Base-by-base conservation (phyloP, 2,797 vertebrate species). In the Betta splendens region DNA sequence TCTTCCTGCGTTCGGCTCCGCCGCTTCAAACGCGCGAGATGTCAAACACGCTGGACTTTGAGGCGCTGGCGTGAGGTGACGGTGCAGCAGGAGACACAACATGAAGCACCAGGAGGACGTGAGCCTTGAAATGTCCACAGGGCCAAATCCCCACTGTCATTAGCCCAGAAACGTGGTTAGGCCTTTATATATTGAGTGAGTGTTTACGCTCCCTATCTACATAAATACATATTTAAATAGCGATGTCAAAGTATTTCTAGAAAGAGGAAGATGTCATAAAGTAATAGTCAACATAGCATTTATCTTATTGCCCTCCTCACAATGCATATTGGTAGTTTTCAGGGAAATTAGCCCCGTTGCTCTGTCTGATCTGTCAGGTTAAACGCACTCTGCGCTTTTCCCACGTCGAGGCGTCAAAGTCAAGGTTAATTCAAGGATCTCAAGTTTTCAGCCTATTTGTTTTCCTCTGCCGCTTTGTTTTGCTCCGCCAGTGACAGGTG, bases 351-450 rank as follows among this genome's bases (percentile, higher is more conserved):
- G 61, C 52, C 67, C 58, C 64, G 54, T 40, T 64, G 66, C 69
- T 33, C 60, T 47, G 48, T 80, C 61, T 69, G 54, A 33, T 54
- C 71, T 73, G 74, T 83, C 81, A 72, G 76, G 79, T 87, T 64
- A 69, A 80, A 79, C 77, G 83, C 86, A 57, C 75, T 72, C 72
- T 55, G 64, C 61, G 55, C 23, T 12, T 48, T 62, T 72, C 66
- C 72, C 9, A 45, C 75, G 17, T 47, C 46, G 66, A 80, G 18
- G 51, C 16, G 64, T 85, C 72, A 80, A 70, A 76, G 75, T 70
- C 72, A 76, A 84, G 80, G 72, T 80, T 83, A 67, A 84, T 83
- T 77, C 63, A 77, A 72, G 75, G 65, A 83, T 67, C 54, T 59
- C 2, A 6, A 45, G 52, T 79, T 71, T 79, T 45, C 16, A 20